A percentile compares a stretch with the other conserved stretches of the same genome.
These are phyloP conservation scores for Drosophila helvetica DNA, from an alignment of 2,888 invertebrate genomes.

Conservation along the genomic window DNA sequence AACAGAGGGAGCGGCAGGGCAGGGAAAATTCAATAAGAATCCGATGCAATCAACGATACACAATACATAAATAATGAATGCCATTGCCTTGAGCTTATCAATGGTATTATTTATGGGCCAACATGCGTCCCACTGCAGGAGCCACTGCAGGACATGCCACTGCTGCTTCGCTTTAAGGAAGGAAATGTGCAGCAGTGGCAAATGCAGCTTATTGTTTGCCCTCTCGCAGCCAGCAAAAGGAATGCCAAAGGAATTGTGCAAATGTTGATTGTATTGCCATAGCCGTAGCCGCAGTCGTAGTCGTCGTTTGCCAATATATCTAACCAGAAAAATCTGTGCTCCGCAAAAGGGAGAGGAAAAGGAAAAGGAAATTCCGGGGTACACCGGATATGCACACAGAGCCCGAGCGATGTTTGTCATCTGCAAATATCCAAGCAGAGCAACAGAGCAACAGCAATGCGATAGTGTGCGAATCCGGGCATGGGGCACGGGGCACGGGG, in stretches of 20 bases:
- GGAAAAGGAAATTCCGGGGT: conserved; percentile 43
- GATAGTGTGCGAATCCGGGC: background rate
- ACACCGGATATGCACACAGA: conserved; percentile 62
- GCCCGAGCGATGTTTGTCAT: conserved; percentile 60
- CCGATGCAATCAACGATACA: conserved; percentile 66
- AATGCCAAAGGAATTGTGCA: conserved; percentile 72
- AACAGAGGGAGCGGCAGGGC: conserved; percentile 32
- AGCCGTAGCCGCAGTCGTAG: conserved; percentile 3
- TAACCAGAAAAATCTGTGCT: conserved; percentile 47
- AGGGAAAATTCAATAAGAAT: conserved; percentile 44
- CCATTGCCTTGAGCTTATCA: conserved; percentile 77
- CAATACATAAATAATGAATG: conserved; percentile 77
- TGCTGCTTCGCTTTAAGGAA: conserved; percentile 51
- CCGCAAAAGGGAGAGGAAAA: background rate
- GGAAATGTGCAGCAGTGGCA: conserved; percentile 58
- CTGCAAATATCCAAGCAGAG: conserved; percentile 60
- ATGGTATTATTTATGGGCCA: conserved; percentile 73
- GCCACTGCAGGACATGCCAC: conserved; percentile 1
- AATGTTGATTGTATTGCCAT: conserved; percentile 73
- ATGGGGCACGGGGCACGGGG: background rate
- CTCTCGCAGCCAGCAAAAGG: conserved; percentile 4
- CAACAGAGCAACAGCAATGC: conserved; percentile 7
- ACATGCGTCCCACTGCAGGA: conserved; percentile 28
- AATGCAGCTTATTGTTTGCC: conserved; percentile 71
- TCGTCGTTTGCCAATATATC: conserved; percentile 33